A percentile compares a stretch with the other conserved stretches of the same genome.
phyloP scores from a whole-genome alignment of 2,113 vertebrate species.

The Galbula dea region DNA sequence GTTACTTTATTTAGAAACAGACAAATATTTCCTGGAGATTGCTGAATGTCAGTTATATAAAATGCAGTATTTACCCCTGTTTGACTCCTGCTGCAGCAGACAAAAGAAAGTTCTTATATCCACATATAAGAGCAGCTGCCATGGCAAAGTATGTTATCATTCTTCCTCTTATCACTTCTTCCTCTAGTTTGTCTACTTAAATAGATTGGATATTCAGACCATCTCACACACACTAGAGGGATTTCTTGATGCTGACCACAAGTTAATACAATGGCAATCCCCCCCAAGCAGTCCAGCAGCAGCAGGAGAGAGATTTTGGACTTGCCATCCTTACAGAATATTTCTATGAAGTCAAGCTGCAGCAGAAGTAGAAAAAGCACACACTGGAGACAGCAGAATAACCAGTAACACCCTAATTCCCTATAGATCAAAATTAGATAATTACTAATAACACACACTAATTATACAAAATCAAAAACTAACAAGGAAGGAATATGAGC shows the following conservation, averaged over 20 bases:
- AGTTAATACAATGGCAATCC: background rate
- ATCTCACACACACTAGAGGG: background rate
- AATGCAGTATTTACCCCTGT: background rate
- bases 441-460: background rate
- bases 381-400: background rate
- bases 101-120: background rate
- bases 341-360: background rate
- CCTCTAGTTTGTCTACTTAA: background rate
- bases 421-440: background rate
- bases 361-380: background rate
- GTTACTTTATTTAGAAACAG: constrained; percentile 23
- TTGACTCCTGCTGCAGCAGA: background rate
- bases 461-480: background rate
- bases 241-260: background rate
- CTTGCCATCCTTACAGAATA: background rate
- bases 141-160: background rate
- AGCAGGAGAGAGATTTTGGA: background rate
- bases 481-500: background rate
- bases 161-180: background rate
- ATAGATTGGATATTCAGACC: background rate
- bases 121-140: background rate
- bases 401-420: background rate
- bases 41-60: background rate
- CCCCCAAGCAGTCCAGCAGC: background rate
- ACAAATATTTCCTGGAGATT: constrained; percentile 9